Evolutionary conservation across 2,113 vertebrate genomes (phyloP).

Genomic region (Azemiops feae): DNA sequence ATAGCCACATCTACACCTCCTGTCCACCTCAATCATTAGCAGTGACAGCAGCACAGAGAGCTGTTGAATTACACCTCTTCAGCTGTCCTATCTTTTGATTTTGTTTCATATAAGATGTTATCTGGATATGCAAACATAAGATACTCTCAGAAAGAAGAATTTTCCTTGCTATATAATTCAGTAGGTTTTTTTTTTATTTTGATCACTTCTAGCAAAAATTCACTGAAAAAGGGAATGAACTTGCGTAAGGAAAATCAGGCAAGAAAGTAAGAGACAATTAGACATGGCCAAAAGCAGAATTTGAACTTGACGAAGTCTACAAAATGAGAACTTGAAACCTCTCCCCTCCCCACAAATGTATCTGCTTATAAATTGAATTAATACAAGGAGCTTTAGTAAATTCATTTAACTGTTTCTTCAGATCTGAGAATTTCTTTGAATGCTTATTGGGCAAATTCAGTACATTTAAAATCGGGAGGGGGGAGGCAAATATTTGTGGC

Average conservation of each 20-base stretch:
- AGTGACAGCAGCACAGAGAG: conserved; percentile 81
- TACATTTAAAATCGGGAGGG: background rate
- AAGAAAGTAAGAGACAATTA: background rate
- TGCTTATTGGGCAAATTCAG: background rate
- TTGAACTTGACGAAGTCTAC: background rate
- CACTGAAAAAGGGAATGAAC: background rate
- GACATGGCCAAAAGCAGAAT: background rate
- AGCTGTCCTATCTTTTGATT: conserved; percentile 78
- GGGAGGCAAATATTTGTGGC: background rate
- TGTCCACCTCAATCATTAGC: conserved; percentile 93
- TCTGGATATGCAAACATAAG: background rate
- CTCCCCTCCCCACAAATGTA: background rate
- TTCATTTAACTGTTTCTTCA: background rate
- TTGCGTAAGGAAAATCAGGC: background rate
- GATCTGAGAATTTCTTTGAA: background rate
- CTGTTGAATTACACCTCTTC: conserved; percentile 88
- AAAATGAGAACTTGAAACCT: background rate
- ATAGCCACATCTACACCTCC: conserved; percentile 81
- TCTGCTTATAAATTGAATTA: background rate
- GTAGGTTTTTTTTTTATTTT: background rate
- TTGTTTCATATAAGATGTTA: conserved; percentile 26
- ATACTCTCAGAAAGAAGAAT: background rate
- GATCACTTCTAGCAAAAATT: background rate
- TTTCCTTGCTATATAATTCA: background rate
- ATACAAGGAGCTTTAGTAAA: background rate